These are phyloP conservation scores for Cavia aperea DNA, from an alignment of 2,113 vertebrate species.

Conservation along the genomic window DNA sequence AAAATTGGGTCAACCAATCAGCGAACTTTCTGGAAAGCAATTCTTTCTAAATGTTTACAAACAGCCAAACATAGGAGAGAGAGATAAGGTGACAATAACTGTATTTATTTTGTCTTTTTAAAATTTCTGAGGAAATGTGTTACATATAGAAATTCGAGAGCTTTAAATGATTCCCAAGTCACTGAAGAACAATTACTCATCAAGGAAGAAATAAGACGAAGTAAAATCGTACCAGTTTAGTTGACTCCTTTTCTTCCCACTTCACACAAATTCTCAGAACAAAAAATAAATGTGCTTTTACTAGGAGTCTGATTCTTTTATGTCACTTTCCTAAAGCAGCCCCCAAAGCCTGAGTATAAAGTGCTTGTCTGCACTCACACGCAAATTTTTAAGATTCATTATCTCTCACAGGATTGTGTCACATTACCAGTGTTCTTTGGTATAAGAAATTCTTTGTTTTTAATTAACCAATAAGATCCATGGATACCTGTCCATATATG, in stretches of 20 bases:
- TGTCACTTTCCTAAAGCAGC: constrained; percentile 3
- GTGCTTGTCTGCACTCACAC: fast-evolving
- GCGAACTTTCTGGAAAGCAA: constrained; percentile 55
- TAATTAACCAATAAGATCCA: not conserved
- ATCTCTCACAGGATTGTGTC: not conserved
- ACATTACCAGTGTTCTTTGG: not conserved
- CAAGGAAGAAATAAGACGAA: constrained; percentile 27
- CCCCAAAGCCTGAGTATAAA: not conserved
- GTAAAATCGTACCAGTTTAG: not conserved
- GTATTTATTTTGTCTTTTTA: constrained; percentile 27
- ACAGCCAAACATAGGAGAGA: constrained; percentile 19
- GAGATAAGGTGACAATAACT: not conserved
- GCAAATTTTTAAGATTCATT: not conserved
- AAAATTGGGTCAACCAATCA: constrained; percentile 48
- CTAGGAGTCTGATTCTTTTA: not conserved
- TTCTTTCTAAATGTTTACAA: constrained; percentile 58
- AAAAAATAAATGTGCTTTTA: constrained; percentile 11
- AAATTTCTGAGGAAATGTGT: constrained; percentile 27
- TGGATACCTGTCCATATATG: not conserved
- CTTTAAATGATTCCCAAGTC: constrained; percentile 26
- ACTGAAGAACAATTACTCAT: constrained; percentile 39
- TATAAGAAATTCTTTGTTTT: not conserved
- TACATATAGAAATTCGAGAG: constrained; percentile 43
- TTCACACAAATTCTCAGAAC: not conserved
- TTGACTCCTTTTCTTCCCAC: not conserved